Conservation (phyloP, 2,113 vertebrate genomes). For the Atractosteus spatula region DNA sequence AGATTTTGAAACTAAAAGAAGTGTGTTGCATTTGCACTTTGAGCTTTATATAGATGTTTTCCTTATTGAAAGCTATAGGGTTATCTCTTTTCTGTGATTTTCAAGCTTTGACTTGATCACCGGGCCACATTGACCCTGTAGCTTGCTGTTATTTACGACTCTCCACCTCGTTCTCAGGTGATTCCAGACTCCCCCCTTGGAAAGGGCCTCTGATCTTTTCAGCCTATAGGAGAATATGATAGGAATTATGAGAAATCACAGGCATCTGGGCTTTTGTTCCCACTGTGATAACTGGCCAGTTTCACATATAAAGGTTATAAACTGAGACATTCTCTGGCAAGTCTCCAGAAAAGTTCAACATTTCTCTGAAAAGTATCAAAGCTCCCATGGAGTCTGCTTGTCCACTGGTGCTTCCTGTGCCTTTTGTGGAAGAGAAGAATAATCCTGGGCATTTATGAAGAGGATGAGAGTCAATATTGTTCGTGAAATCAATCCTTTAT, state of each 20-base stretch:
- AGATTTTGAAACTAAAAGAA: too few species aligned
- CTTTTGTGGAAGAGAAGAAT: slow-evolving; percentile 4
- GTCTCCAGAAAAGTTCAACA: not conserved
- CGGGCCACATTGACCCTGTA: slow-evolving; percentile 10
- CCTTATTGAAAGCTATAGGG: too few species aligned
- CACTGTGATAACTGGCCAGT: slow-evolving; percentile 1
- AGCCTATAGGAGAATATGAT: not conserved
- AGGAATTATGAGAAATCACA: slow-evolving; percentile 4
- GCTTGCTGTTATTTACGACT: slow-evolving; percentile 3
- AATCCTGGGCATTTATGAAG: slow-evolving; percentile 5
- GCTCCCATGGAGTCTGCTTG: not conserved
- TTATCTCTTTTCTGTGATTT: not conserved
- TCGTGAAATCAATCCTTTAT: not conserved
- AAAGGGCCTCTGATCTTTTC: slow-evolving; percentile 3
- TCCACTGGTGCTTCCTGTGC: slow-evolving; percentile 8
- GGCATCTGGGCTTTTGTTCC: slow-evolving; percentile 3
- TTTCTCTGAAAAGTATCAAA: not conserved
- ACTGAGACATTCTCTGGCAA: slow-evolving; percentile 1
- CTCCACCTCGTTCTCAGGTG: slow-evolving; percentile 1
- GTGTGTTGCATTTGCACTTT: too few species aligned
- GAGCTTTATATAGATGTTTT: too few species aligned
- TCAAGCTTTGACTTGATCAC: slow-evolving; percentile 6
- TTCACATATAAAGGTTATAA: slow-evolving; percentile 11
- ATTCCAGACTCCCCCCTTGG: not conserved
- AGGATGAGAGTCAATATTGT: slow-evolving; percentile 12